Base-by-base conservation (phyloP, 64 coral and sea anemone species). In the Dendronephthya gigantea region DNA sequence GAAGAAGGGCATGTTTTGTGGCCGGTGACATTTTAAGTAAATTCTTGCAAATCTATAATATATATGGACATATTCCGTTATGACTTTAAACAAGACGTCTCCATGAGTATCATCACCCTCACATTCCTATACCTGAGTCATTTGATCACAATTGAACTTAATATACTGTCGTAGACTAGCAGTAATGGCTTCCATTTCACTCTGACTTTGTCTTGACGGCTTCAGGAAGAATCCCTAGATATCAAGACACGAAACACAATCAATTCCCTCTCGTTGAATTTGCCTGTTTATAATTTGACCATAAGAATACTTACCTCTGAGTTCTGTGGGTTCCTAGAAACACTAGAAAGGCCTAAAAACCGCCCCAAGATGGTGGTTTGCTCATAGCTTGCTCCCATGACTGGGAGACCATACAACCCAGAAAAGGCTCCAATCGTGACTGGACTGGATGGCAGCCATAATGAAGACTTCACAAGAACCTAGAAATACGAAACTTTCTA, bases 151-250 rank as follows among this genome's bases (percentile, higher is more conserved):
- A 1, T 89, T 68, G 9, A 37, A 48, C 55, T 97, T 84, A 59
- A 92, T 58, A 23, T 92, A 86, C 23, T 68, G 56, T 9, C 94
- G 89, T 29, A 97, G 81, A 50, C 82, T 93, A 74, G 70, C 86
- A 89, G 93, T 93, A 50, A 87, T 88, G 39, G 84, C 89, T 38
- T 97, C 89, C 91, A 97, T 97, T 51, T 82, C 92, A 52, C 31
- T 79, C 27, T 90, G 86, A 25, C 82, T 87, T 86, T 93, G 94
- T 50, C 93, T 86, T 56, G 94, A 88, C 69, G 94, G 94, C 0
- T 75, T 84, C 1, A 87, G 81, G 83, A 97, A 97, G 50, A 91
- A 91, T 29, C 89, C 86, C 92, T 97, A 35, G 9, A 86, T 84
- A 23, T 28, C 17, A 22, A 25, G 15, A 75, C 6, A 74, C 74